Evolutionary conservation across 2,113 vertebrate species (phyloP).

Genomic region (Clupea harengus): DNA sequence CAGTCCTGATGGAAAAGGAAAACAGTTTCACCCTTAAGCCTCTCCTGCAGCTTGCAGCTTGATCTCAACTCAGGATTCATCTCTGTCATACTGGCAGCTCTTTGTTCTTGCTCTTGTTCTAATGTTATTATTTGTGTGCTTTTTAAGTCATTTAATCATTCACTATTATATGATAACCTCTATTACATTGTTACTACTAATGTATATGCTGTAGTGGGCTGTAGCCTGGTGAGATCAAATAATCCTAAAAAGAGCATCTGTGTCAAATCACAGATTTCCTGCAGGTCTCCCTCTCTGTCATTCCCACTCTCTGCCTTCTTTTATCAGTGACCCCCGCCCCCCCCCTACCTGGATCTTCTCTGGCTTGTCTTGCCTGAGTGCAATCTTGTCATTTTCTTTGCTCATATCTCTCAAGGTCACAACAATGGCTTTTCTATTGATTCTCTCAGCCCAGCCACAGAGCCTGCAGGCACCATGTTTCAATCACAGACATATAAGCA

Average conservation of each 20-base stretch:
- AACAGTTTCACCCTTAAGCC: too few relatives aligned
- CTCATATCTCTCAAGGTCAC: constrained; percentile 45
- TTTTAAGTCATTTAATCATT: not conserved
- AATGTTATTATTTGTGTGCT: not conserved
- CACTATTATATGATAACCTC: not conserved
- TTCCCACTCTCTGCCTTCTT: constrained; percentile 5
- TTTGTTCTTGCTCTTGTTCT: not conserved
- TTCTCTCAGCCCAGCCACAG: not conserved
- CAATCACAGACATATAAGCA: constrained; percentile 22
- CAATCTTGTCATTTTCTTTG: constrained; percentile 45
- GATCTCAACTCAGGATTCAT: not conserved
- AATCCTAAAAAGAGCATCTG: not conserved
- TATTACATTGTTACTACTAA: not conserved
- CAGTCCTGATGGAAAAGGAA: not conserved
- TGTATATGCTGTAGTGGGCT: not conserved
- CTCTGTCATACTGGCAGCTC: not conserved
- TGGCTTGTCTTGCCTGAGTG: constrained; percentile 25
- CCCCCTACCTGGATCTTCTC: not conserved
- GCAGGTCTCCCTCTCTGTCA: not conserved
- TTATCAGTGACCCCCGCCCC: constrained; percentile 31
- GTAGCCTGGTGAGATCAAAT: too few relatives aligned
- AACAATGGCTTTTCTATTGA: constrained; percentile 40
- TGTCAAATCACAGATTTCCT: not conserved
- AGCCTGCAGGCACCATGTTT: constrained; percentile 22
- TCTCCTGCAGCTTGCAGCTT: too few relatives aligned